Evolutionary conservation across 2,113 vertebrate species (phyloP).

Genomic region (Nesoenas mayeri): DNA sequence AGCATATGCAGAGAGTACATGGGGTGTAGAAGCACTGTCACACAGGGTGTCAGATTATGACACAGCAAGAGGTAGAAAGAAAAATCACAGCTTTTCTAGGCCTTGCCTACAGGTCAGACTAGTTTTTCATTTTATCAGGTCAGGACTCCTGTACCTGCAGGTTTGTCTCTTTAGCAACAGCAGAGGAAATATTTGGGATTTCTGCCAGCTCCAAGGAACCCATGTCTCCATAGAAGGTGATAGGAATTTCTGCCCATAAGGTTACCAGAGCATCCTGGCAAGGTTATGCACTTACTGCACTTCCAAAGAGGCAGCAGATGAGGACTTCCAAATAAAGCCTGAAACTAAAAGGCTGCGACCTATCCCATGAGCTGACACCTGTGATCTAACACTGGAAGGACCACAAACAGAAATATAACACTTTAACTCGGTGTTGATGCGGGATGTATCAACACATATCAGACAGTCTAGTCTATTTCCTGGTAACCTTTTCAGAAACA

Average conservation of each 20-base stretch:
- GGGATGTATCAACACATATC: not conserved
- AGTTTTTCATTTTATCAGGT: not conserved
- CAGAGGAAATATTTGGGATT: not conserved
- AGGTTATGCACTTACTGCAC: not conserved
- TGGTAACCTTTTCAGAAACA: not conserved
- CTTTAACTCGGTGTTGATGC: not conserved
- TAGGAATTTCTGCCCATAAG: not conserved
- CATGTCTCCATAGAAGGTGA: not conserved
- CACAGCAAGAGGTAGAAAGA: not conserved
- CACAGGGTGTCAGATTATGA: not conserved
- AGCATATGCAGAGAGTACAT: not conserved
- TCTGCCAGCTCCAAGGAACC: not conserved
- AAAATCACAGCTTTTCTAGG: not conserved
- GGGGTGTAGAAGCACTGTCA: not conserved
- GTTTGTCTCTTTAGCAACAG: not conserved
- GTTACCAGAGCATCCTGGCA: not conserved
- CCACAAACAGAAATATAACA: fast-evolving
- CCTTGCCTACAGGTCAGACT: not conserved
- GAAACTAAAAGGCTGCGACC: not conserved
- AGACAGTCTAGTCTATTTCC: not conserved
- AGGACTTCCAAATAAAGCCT: not conserved
- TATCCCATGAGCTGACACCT: not conserved
- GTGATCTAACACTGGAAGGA: not conserved
- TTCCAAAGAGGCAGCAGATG: fast-evolving
- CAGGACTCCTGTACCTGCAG: not conserved